A percentile compares a stretch with the other conserved stretches of the same genome.
phyloP scores from a whole-genome alignment of 2,797 vertebrate genomes.

The Cetoscarus ocellatus region DNA sequence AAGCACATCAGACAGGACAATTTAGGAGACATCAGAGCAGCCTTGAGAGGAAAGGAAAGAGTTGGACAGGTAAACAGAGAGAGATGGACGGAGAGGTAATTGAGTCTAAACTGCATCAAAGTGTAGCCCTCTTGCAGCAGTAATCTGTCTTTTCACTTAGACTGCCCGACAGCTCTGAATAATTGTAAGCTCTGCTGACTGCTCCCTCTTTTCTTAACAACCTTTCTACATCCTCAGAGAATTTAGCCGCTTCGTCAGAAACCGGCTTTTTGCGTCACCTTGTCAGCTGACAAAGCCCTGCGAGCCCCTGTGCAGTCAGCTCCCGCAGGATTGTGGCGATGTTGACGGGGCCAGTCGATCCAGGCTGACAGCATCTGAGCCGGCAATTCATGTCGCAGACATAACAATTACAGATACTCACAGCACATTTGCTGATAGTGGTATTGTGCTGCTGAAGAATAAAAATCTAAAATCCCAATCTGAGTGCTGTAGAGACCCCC shows the following conservation, averaged over 20 bases:
- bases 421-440: slow-evolving; percentile 30
- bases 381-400: slow-evolving; percentile 40
- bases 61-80: slow-evolving; percentile 20
- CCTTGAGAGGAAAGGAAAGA: slow-evolving; percentile 17
- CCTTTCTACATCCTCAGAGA: slow-evolving; percentile 37
- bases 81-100: slow-evolving; percentile 46
- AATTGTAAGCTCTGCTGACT: slow-evolving; percentile 65
- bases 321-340: slow-evolving; percentile 33
- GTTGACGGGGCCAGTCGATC: slow-evolving; percentile 32
- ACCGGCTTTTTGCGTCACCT: slow-evolving; percentile 42
- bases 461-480: slow-evolving; percentile 12
- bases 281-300: slow-evolving; percentile 52
- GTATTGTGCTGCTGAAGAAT: slow-evolving; percentile 19
- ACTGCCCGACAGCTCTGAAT: slow-evolving; percentile 50
- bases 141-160: slow-evolving; percentile 61
- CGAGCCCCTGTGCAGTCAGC: slow-evolving; percentile 51
- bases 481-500: neutral
- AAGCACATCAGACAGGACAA: slow-evolving; percentile 9
- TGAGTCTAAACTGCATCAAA: slow-evolving; percentile 49
- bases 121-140: slow-evolving; percentile 51
- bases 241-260: slow-evolving; percentile 55
- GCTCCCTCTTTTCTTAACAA: slow-evolving; percentile 39
- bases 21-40: slow-evolving; percentile 19
- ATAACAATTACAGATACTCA: slow-evolving; percentile 31
- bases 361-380: slow-evolving; percentile 36